A percentile compares a stretch with the other conserved stretches of the same genome.
Conservation (phyloP, 2,113 vertebrate genomes). For the Aegotheles bennettii region DNA sequence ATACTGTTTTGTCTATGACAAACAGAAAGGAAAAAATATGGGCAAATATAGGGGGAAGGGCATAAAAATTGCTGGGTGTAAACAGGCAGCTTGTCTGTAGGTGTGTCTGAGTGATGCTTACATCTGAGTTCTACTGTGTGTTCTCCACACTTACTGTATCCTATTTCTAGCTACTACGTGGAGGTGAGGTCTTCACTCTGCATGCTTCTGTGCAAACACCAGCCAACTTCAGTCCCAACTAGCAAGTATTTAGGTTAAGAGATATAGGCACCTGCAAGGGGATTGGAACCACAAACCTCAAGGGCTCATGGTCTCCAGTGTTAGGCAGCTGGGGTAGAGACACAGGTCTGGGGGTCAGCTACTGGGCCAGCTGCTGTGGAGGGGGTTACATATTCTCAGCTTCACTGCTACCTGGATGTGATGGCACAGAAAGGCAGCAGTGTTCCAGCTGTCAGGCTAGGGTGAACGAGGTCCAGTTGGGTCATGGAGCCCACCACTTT, state of each 20-base stretch:
- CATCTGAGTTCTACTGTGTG: not conserved
- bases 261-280: not conserved
- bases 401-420: rapidly evolving
- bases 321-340: not conserved
- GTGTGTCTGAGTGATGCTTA: not conserved
- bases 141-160: not conserved
- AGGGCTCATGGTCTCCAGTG: not conserved
- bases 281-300: not conserved
- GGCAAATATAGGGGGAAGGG: not conserved
- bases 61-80: not conserved
- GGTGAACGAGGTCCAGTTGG: not conserved
- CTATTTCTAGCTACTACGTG: not conserved
- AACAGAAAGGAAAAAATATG: not conserved
- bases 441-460: not conserved
- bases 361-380: not conserved
- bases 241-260: not conserved
- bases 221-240: not conserved
- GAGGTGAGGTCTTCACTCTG: not conserved
- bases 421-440: not conserved
- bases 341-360: not conserved
- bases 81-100: not conserved
- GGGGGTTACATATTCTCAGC: rapidly evolving
- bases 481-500: not conserved
- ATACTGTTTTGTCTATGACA: not conserved
- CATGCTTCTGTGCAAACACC: not conserved